phyloP scores from a whole-genome alignment of 2,888 invertebrate species.

The Sarcophaga rosellei region DNA sequence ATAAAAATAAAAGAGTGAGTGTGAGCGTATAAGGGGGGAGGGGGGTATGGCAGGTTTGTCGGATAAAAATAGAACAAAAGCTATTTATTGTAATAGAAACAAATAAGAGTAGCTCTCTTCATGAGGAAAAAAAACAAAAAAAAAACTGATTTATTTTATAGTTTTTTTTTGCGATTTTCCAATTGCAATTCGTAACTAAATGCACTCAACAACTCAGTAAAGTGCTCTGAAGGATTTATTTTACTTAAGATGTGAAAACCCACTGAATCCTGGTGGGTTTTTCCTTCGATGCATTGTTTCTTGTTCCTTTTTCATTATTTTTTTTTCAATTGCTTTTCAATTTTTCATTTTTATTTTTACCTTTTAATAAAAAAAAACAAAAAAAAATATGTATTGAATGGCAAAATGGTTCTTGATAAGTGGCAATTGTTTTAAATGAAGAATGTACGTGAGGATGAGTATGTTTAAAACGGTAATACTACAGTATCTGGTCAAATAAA shows the following conservation, averaged over 20 bases:
- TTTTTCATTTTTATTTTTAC: slow-evolving; percentile 22
- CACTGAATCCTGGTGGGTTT: slow-evolving; percentile 35
- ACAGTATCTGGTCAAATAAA: slow-evolving; percentile 1
- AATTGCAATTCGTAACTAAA: slow-evolving; percentile 60
- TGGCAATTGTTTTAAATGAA: slow-evolving; percentile 48
- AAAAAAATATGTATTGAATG: slow-evolving; percentile 18
- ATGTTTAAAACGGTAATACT: not conserved
- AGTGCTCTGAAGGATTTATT: slow-evolving; percentile 61
- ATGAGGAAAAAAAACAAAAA: slow-evolving; percentile 27
- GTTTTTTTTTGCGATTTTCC: slow-evolving; percentile 44
- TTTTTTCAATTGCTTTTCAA: slow-evolving; percentile 12
- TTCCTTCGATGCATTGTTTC: not conserved
- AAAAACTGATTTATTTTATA: slow-evolving; percentile 50
- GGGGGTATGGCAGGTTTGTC: not conserved
- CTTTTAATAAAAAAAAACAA: not conserved
- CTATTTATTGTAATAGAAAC: slow-evolving; percentile 27
- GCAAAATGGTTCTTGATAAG: slow-evolving; percentile 42
- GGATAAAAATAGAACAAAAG: slow-evolving; percentile 47
- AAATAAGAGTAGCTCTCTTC: slow-evolving; percentile 52
- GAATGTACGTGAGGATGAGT: slow-evolving; percentile 10
- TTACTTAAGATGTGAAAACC: slow-evolving; percentile 42
- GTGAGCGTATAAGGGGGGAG: no score
- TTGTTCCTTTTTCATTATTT: not conserved
- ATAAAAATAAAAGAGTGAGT: not conserved
- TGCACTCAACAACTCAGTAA: slow-evolving; percentile 62